Evolutionary conservation across 2,797 vertebrate genomes (phyloP).

Genomic region (Lindbergichthys nudifrons): DNA sequence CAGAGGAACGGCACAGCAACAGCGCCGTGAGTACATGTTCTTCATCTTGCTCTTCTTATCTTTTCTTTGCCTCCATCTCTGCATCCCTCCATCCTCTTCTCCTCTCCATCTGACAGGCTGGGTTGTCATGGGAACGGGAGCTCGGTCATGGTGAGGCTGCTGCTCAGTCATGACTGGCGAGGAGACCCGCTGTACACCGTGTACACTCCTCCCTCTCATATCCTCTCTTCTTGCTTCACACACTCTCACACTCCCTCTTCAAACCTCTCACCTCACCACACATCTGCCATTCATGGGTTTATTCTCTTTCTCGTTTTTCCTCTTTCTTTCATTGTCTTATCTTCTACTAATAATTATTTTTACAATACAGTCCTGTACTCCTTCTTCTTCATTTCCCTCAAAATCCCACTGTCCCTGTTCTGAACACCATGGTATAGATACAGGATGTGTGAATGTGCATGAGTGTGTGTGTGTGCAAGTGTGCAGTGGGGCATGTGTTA

Average conservation of each 20-base stretch:
- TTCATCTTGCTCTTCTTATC: slow-evolving; percentile 27
- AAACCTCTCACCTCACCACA: slow-evolving; percentile 33
- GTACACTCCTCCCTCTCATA: slow-evolving; percentile 66
- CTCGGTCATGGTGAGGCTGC: slow-evolving; percentile 80
- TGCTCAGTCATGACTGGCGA: slow-evolving; percentile 81
- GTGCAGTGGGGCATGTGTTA: slow-evolving; percentile 20
- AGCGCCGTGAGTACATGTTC: slow-evolving; percentile 64
- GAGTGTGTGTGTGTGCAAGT: slow-evolving; percentile 8
- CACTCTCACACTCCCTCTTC: slow-evolving; percentile 17
- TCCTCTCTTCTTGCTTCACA: slow-evolving; percentile 25
- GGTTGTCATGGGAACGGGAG: slow-evolving; percentile 85
- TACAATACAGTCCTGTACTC: background rate
- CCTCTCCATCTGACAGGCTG: slow-evolving; percentile 71
- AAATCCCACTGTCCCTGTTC: background rate
- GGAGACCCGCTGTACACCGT: slow-evolving; percentile 70
- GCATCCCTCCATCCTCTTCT: slow-evolving; percentile 51
- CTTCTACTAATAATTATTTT: background rate
- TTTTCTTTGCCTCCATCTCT: slow-evolving; percentile 32
- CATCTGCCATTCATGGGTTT: background rate
- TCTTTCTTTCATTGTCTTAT: background rate
- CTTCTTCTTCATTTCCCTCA: background rate
- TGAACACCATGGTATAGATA: background rate
- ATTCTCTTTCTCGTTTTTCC: background rate
- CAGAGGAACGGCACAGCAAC: slow-evolving; percentile 73
- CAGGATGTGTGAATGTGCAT: background rate